phyloP scores from a whole-genome alignment of 1,140 invertebrate genomes.

The Brevipalpus yothersi region DNA sequence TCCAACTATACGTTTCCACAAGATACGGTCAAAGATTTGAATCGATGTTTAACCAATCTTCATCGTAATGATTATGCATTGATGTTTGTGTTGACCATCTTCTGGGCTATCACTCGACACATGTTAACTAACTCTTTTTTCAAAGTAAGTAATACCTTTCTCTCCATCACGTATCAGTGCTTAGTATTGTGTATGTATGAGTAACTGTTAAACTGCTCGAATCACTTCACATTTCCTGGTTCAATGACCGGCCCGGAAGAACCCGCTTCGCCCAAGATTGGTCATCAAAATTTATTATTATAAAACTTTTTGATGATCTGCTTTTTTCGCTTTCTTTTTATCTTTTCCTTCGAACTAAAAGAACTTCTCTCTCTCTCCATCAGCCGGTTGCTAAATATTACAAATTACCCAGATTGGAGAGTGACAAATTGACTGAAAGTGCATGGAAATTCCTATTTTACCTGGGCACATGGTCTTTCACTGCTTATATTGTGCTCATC shows the following conservation, averaged over 20 bases:
- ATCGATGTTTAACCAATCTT: neutral
- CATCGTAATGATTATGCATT: neutral
- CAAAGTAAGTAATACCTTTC: neutral
- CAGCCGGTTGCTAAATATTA: slow-evolving; percentile 11
- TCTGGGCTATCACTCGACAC: neutral
- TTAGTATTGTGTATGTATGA: neutral
- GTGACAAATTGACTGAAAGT: slow-evolving; percentile 20
- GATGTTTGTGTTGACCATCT: neutral
- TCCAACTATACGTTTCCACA: neutral
- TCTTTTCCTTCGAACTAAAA: neutral
- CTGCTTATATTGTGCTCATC: slow-evolving; percentile 16
- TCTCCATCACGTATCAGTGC: neutral
- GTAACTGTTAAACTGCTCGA: neutral
- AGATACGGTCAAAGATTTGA: neutral
- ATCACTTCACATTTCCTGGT: neutral
- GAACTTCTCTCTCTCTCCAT: neutral
- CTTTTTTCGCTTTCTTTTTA: neutral
- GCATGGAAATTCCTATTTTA: slow-evolving; percentile 21
- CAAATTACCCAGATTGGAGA: slow-evolving; percentile 9
- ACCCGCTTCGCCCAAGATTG: neutral
- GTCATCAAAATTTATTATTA: neutral
- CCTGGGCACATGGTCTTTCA: slow-evolving; percentile 15
- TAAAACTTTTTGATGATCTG: neutral
- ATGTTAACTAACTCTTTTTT: neutral
- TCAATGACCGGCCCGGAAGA: neutral